Conservation (phyloP, 2,797 vertebrate species). For the Oreortyx pictus region DNA sequence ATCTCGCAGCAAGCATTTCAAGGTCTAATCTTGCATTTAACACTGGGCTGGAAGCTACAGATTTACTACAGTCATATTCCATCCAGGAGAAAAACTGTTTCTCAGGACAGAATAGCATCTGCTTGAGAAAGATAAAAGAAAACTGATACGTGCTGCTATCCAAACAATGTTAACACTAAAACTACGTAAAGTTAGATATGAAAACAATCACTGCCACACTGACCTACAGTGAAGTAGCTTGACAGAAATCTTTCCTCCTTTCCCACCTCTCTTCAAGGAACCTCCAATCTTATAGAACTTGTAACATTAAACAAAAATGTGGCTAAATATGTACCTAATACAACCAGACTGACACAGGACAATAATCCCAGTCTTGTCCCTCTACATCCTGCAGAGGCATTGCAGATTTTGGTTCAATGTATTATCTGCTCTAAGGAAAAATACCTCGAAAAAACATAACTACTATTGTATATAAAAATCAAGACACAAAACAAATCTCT, state of each 20-base stretch:
- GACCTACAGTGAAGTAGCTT: not conserved
- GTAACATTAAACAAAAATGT: not conserved
- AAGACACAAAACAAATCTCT: too few species aligned
- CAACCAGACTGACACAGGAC: not conserved
- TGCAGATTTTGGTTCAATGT: not conserved
- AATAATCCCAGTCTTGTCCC: not conserved
- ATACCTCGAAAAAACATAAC: not conserved
- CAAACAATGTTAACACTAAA: not conserved
- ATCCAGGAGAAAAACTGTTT: not conserved
- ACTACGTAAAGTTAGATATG: not conserved
- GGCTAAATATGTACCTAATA: not conserved
- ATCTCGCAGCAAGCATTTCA: slow-evolving; percentile 4
- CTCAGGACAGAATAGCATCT: not conserved
- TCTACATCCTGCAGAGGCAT: not conserved
- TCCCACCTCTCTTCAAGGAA: not conserved
- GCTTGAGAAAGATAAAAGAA: not conserved
- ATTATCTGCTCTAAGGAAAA: not conserved
- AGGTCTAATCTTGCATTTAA: slow-evolving; percentile 25
- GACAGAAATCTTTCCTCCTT: not conserved
- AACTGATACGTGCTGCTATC: not conserved
- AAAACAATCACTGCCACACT: not conserved
- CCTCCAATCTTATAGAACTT: not conserved
- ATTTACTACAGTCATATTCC: slow-evolving; percentile 7
- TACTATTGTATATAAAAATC: not conserved
- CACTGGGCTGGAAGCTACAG: slow-evolving; percentile 25